These are phyloP conservation scores for Guaruba guarouba DNA, from an alignment of 2,113 vertebrate genomes.

Conservation along the genomic window DNA sequence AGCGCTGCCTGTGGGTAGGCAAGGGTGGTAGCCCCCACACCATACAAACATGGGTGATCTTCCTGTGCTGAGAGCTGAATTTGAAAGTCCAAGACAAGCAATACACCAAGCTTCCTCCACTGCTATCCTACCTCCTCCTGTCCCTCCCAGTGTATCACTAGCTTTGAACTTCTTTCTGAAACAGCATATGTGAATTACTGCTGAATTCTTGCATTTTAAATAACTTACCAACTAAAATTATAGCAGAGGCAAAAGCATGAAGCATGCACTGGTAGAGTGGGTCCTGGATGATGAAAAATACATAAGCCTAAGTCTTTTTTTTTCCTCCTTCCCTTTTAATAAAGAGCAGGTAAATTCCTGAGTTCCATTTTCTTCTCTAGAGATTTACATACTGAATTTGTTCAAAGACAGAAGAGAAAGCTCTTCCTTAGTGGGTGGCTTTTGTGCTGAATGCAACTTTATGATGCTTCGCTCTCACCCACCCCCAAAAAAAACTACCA, in stretches of 20 bases:
- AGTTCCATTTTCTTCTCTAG: background rate
- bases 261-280: background rate
- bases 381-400: background rate
- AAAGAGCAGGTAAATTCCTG: slow-evolving; percentile 21
- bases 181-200: accelerated
- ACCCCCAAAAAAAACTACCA: slow-evolving; percentile 65
- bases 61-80: background rate
- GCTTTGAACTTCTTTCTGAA: background rate
- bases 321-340: background rate
- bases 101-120: background rate
- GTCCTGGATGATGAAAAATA: background rate
- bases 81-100: background rate
- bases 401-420: background rate
- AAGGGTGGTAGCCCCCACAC: accelerated
- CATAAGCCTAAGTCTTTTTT: background rate
- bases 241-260: background rate
- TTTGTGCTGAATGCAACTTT: slow-evolving; percentile 76
- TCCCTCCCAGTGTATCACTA: background rate
- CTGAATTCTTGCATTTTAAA: background rate
- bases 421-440: background rate
- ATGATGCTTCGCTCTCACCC: background rate
- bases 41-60: background rate
- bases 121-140: background rate
- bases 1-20: accelerated
- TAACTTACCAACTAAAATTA: background rate